A percentile compares a stretch with the other conserved stretches of the same genome.
These are phyloP conservation scores for Denticeps clupeoides DNA, from an alignment of 2,797 vertebrate genomes.

Conservation along the genomic window DNA sequence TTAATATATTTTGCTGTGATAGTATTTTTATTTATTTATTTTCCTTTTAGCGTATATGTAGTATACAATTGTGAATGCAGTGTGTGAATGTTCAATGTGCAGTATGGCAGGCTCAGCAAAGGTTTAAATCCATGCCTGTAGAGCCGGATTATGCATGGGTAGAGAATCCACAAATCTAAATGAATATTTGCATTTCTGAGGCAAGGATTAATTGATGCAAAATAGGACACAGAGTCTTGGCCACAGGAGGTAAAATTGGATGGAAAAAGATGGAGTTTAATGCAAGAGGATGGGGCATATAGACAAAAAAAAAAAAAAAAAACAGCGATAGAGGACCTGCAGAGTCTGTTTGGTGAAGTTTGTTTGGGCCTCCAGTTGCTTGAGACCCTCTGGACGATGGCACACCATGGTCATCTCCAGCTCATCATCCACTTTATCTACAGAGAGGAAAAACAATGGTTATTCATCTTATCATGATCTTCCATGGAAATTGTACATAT, in stretches of 20 bases:
- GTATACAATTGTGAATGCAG: too few relatives aligned
- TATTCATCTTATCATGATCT: too few relatives aligned
- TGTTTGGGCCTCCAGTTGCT: constrained; percentile 76
- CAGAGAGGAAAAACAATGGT: constrained; percentile 24
- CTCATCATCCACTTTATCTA: constrained; percentile 80
- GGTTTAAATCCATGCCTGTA: constrained; percentile 17
- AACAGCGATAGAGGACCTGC: constrained; percentile 77
- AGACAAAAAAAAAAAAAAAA: constrained; percentile 70
- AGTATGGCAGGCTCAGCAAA: constrained; percentile 24
- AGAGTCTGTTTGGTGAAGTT: constrained; percentile 79
- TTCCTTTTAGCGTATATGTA: constrained; percentile 10
- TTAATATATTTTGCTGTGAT: too few relatives aligned
- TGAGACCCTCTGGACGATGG: constrained; percentile 72
- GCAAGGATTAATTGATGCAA: constrained; percentile 10
- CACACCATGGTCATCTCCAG: constrained; percentile 78
- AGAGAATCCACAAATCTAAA: constrained; percentile 7
- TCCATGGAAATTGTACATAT: too few relatives aligned
- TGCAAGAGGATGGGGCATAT: too few relatives aligned
- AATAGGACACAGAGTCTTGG: constrained; percentile 4
- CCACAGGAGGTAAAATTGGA: background rate
- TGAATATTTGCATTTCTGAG: constrained; percentile 12
- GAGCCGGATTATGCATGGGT: constrained; percentile 15
- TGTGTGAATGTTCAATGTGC: constrained; percentile 17
- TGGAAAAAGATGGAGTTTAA: constrained; percentile 3
- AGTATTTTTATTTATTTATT: background rate